Conservation (phyloP, 2,888 invertebrate species). For the Trissonchulus latispiculum region DNA sequence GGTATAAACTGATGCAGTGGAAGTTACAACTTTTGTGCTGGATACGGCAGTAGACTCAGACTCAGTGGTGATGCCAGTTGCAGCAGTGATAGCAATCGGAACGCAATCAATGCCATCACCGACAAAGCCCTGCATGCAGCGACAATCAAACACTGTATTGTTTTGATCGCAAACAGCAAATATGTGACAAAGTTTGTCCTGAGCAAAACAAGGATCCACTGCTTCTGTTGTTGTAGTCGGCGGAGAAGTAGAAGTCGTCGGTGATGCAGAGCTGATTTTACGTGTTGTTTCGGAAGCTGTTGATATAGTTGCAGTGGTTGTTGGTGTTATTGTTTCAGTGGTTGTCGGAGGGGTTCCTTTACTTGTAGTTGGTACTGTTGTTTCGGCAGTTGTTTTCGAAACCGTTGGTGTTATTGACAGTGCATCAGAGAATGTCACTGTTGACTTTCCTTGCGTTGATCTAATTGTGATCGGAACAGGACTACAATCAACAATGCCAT, state of each 20-base stretch:
- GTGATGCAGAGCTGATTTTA: not conserved
- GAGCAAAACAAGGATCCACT: not conserved
- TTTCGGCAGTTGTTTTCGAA: no score
- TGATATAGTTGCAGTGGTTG: not conserved
- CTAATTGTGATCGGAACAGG: not conserved
- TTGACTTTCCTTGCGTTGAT: no score
- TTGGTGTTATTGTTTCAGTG: not conserved
- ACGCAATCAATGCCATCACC: conserved; percentile 6
- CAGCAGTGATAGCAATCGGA: not conserved
- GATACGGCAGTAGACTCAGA: no score
- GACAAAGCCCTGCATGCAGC: not conserved
- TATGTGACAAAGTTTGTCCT: not conserved
- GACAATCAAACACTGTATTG: not conserved
- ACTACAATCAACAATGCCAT: not conserved
- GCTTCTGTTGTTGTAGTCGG: not conserved
- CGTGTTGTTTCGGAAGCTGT: not conserved
- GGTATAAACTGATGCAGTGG: no score
- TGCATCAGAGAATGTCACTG: no score
- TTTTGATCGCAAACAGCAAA: not conserved
- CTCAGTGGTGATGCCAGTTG: no score
- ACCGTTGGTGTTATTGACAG: no score
- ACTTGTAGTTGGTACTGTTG: not conserved
- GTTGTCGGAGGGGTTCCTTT: not conserved
- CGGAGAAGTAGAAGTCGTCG: not conserved
- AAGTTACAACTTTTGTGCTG: no score